phyloP scores from a whole-genome alignment of 2,113 vertebrate species.

The Podarcis cretensis region DNA sequence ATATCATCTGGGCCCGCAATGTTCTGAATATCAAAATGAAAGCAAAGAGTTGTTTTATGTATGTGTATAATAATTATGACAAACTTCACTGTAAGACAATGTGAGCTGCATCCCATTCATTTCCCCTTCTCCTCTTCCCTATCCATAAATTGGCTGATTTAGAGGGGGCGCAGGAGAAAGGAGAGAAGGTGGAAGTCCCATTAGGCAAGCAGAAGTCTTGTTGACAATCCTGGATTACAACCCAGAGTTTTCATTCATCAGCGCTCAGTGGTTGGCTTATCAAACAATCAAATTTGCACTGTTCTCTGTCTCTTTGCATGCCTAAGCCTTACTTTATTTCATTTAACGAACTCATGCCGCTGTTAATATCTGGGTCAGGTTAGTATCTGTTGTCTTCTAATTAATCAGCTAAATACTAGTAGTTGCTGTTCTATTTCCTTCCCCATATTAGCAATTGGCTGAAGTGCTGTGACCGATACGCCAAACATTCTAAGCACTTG shows the following conservation, averaged over 20 bases:
- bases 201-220: too few relatives aligned
- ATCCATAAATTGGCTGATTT: too few relatives aligned
- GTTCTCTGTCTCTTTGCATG: neutral
- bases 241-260: neutral
- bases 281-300: neutral
- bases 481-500: neutral
- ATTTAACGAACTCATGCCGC: neutral
- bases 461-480: neutral
- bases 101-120: too few relatives aligned
- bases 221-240: neutral
- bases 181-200: too few relatives aligned
- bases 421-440: neutral
- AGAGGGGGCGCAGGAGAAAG: too few relatives aligned
- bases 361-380: neutral
- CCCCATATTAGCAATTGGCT: neutral
- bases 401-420: neutral
- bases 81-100: neutral
- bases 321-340: neutral
- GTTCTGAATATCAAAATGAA: constrained; percentile 64
- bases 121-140: too few relatives aligned
- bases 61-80: neutral
- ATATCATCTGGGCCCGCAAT: constrained; percentile 58
- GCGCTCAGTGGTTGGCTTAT: neutral
- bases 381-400: neutral
- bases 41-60: constrained; percentile 7